Evolutionary conservation across 2,797 vertebrate genomes (phyloP).

Genomic region (Gouania willdenowi): DNA sequence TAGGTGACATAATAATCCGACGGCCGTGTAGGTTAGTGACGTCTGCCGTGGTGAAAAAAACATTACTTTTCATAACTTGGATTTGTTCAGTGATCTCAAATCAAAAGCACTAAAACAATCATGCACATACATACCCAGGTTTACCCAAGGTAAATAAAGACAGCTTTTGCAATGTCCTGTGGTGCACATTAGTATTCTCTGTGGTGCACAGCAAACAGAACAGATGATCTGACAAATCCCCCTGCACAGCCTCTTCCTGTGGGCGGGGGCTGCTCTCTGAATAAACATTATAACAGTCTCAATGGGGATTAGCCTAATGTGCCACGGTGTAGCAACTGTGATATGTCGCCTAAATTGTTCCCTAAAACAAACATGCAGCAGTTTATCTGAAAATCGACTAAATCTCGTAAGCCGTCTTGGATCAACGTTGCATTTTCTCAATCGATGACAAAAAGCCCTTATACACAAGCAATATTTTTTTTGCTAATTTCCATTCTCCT

Average conservation of each 20-base stretch:
- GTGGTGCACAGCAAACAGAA: slow-evolving; percentile 9
- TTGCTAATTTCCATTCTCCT: background rate
- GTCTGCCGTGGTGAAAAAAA: too few relatives aligned
- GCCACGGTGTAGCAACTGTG: slow-evolving; percentile 30
- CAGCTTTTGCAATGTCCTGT: slow-evolving; percentile 4
- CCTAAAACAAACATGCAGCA: slow-evolving; percentile 57
- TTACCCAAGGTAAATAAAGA: slow-evolving; percentile 21
- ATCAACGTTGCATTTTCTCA: slow-evolving; percentile 53
- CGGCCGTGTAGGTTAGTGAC: too few relatives aligned
- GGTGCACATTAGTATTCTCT: slow-evolving; percentile 30
- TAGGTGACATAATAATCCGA: too few relatives aligned
- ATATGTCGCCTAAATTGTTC: slow-evolving; percentile 57
- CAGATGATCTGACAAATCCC: slow-evolving; percentile 41
- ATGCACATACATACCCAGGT: background rate
- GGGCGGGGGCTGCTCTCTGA: slow-evolving; percentile 21
- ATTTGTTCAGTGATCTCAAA: too few relatives aligned
- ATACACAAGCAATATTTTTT: background rate
- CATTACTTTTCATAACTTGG: background rate
- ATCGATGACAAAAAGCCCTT: slow-evolving; percentile 29
- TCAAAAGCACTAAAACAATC: slow-evolving; percentile 6
- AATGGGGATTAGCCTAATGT: slow-evolving; percentile 52
- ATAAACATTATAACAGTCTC: slow-evolving; percentile 56
- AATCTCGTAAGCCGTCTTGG: slow-evolving; percentile 61
- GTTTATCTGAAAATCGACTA: slow-evolving; percentile 64
- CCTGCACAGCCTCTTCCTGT: slow-evolving; percentile 8